These are phyloP conservation scores for Arctocebus calabarensis DNA, from an alignment of 2,797 vertebrate genomes.

Conservation along the genomic window DNA sequence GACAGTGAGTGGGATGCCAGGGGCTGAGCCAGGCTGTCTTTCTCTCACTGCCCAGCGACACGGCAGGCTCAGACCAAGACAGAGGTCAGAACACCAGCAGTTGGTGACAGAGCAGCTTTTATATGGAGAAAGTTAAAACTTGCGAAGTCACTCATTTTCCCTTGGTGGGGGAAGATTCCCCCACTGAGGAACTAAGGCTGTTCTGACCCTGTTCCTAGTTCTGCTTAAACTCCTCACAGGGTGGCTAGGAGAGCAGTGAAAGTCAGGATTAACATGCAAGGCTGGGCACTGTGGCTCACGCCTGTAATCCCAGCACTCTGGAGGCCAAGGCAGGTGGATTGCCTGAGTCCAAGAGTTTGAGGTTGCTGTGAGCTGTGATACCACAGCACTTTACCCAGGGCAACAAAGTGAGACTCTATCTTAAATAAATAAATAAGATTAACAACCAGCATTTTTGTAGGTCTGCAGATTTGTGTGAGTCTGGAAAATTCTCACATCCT, in stretches of 20 bases:
- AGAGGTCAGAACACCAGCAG: neutral
- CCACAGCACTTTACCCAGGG: too few relatives aligned
- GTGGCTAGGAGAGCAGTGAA: neutral
- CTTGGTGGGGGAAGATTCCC: neutral
- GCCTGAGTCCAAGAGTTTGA: too few relatives aligned
- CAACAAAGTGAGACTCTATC: too few relatives aligned
- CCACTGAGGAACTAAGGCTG: neutral
- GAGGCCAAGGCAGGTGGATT: too few relatives aligned
- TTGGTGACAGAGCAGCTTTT: neutral
- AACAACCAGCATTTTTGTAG: neutral
- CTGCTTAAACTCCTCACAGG: neutral
- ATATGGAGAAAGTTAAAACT: neutral
- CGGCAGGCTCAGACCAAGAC: too few relatives aligned
- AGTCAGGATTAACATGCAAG: neutral
- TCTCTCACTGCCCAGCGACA: rapidly evolving
- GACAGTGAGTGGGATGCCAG: neutral
- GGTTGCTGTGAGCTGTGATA: too few relatives aligned
- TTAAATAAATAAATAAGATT: too few relatives aligned
- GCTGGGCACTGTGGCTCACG: too few relatives aligned
- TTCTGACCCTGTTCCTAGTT: neutral
- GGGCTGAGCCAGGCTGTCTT: neutral
- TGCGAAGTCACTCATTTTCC: neutral
- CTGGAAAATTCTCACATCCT: neutral
- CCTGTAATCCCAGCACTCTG: too few relatives aligned
- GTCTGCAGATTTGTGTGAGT: neutral